Conservation (phyloP, 2,113 vertebrate genomes). For the Ctenomys sociabilis region DNA sequence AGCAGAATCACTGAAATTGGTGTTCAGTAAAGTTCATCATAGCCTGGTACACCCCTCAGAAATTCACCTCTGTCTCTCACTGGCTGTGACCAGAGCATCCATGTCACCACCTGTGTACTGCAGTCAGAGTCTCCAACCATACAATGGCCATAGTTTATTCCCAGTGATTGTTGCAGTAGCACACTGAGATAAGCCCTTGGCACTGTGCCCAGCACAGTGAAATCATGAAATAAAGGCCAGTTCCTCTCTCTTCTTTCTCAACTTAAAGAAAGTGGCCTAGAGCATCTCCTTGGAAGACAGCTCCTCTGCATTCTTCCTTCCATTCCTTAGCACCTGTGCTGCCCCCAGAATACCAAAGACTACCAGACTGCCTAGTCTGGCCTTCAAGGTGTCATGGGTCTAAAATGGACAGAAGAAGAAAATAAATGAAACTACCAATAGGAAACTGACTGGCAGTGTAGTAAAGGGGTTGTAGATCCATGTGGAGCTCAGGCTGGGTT, state of each 20-base stretch:
- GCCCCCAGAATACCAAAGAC: neutral
- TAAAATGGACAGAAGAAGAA: neutral
- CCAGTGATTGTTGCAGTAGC: neutral
- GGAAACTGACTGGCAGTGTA: neutral
- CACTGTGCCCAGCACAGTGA: neutral
- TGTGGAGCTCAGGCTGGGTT: neutral
- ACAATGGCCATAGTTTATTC: neutral
- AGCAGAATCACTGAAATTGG: neutral
- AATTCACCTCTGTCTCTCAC: neutral
- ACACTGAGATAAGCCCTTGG: neutral
- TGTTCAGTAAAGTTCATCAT: neutral
- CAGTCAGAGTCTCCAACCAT: neutral
- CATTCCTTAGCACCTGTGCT: neutral
- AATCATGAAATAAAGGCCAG: neutral
- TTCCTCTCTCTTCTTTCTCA: slow-evolving; percentile 38
- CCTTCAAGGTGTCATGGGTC: neutral
- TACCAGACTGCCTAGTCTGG: neutral
- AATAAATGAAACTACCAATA: neutral
- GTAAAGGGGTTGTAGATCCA: neutral
- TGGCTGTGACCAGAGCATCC: neutral
- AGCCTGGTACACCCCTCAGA: neutral
- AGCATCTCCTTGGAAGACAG: neutral
- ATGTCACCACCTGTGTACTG: neutral
- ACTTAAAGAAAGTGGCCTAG: neutral
- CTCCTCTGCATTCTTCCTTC: neutral